Evolutionary conservation across 2,797 vertebrate species (phyloP).

Genomic region (Serranus cabrilla): DNA sequence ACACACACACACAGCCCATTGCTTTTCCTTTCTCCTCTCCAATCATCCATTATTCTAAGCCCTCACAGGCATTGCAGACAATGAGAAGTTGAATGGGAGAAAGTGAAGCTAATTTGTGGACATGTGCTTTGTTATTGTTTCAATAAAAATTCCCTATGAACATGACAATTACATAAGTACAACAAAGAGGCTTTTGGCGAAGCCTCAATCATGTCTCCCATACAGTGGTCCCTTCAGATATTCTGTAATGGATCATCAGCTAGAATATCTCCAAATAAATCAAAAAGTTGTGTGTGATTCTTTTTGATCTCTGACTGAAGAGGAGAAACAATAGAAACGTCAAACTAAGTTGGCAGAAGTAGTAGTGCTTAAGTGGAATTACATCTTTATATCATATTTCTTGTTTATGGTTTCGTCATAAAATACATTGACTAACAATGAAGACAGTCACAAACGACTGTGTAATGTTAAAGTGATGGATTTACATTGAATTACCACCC

Average conservation of each 20-base stretch:
- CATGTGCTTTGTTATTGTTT: constrained; percentile 84
- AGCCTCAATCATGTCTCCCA: constrained; percentile 59
- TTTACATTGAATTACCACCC: background rate
- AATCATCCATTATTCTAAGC: constrained; percentile 80
- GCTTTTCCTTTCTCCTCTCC: constrained; percentile 73
- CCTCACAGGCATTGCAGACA: constrained; percentile 80
- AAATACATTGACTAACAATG: background rate
- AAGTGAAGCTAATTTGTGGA: constrained; percentile 82
- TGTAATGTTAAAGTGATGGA: background rate
- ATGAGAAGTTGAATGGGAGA: constrained; percentile 77
- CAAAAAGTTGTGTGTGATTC: constrained; percentile 53
- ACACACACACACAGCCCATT: constrained; percentile 54
- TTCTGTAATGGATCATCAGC: constrained; percentile 66
- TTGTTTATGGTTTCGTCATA: constrained; percentile 6
- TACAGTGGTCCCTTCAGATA: constrained; percentile 68
- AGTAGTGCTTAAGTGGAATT: background rate
- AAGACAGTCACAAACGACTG: background rate
- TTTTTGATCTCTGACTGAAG: constrained; percentile 48
- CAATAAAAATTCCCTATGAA: constrained; percentile 81
- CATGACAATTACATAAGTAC: constrained; percentile 81
- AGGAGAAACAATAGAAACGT: constrained; percentile 36
- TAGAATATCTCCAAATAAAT: constrained; percentile 53
- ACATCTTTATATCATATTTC: background rate
- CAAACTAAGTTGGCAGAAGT: constrained; percentile 30
- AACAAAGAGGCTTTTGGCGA: constrained; percentile 79